A percentile compares a stretch with the other conserved stretches of the same genome.
These are phyloP conservation scores for Esox lucius DNA, from an alignment of 2,797 vertebrate species.

Conservation along the genomic window DNA sequence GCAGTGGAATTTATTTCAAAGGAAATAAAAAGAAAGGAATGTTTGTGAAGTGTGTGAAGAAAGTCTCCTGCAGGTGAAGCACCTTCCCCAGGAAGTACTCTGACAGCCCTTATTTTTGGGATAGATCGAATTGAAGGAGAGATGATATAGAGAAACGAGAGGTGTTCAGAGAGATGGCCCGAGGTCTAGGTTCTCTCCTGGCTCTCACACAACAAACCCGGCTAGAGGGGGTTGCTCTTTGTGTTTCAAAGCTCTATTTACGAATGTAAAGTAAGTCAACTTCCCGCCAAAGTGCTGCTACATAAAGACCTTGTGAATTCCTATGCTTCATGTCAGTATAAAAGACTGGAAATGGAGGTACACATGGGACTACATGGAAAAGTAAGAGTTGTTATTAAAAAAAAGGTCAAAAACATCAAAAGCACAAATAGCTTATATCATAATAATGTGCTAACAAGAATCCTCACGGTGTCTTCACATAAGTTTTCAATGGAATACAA, in stretches of 20 bases:
- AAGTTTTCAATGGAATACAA: no score
- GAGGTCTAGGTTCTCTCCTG: slow-evolving; percentile 56
- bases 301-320: slow-evolving; percentile 51
- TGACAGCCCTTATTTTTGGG: slow-evolving; percentile 47
- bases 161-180: slow-evolving; percentile 65
- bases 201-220: slow-evolving; percentile 52
- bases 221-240: slow-evolving; percentile 54
- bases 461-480: background rate
- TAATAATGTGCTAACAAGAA: background rate
- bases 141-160: slow-evolving; percentile 60
- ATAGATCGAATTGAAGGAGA: slow-evolving; percentile 57
- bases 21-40: slow-evolving; percentile 25
- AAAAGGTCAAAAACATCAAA: background rate
- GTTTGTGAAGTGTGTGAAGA: slow-evolving; percentile 19
- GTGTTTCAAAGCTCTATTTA: slow-evolving; percentile 60
- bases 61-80: slow-evolving; percentile 42
- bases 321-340: slow-evolving; percentile 53
- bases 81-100: slow-evolving; percentile 55
- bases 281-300: slow-evolving; percentile 55
- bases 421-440: background rate
- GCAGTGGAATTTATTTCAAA: slow-evolving; percentile 16
- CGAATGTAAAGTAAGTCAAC: slow-evolving; percentile 58
- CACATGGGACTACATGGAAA: slow-evolving; percentile 44
- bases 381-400: slow-evolving; percentile 10
- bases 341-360: slow-evolving; percentile 38